Percentiles rank a stretch among this genome's conserved stretches.
Evolutionary conservation across 1,140 invertebrate species (phyloP).

Genomic region (Oreohelix idahoensis): DNA sequence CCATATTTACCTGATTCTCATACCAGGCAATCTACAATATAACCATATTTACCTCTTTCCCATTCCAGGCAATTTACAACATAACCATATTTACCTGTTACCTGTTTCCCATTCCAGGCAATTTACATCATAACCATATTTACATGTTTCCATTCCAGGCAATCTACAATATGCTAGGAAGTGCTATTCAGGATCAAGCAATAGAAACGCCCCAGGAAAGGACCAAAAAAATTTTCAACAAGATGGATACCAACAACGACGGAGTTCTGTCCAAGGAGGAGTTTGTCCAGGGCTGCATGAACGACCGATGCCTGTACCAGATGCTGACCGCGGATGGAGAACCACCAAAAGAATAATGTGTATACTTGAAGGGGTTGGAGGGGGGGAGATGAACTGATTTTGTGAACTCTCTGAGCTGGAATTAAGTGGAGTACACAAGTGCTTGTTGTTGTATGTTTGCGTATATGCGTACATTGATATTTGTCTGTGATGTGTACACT

Average conservation of each 20-base stretch:
- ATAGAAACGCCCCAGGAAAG: slow-evolving; percentile 86
- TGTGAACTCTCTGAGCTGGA: background rate
- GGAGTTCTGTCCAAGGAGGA: slow-evolving; percentile 98
- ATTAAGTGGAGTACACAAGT: no score
- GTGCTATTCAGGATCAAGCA: slow-evolving; percentile 75
- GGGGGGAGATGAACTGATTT: background rate
- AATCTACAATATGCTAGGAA: slow-evolving; percentile 99
- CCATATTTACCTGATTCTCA: slow-evolving; percentile 73
- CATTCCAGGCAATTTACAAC: slow-evolving; percentile 94
- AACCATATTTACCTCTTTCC: background rate
- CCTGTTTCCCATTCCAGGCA: no score
- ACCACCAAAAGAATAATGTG: slow-evolving; percentile 39
- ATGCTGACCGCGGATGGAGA: slow-evolving; percentile 68
- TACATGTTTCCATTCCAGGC: slow-evolving; percentile 79
- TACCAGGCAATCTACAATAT: no score
- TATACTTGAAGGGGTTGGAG: background rate
- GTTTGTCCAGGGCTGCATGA: slow-evolving; percentile 98
- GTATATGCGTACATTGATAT: no score
- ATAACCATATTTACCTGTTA: slow-evolving; percentile 82
- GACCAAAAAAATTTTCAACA: slow-evolving; percentile 98
- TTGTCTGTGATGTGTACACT: no score
- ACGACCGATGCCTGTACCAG: slow-evolving; percentile 93
- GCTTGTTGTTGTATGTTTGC: no score
- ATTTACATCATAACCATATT: no score
- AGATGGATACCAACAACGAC: slow-evolving; percentile 99